Base-by-base conservation (phyloP, 2,888 invertebrate species). In the Polyploca ridens region DNA sequence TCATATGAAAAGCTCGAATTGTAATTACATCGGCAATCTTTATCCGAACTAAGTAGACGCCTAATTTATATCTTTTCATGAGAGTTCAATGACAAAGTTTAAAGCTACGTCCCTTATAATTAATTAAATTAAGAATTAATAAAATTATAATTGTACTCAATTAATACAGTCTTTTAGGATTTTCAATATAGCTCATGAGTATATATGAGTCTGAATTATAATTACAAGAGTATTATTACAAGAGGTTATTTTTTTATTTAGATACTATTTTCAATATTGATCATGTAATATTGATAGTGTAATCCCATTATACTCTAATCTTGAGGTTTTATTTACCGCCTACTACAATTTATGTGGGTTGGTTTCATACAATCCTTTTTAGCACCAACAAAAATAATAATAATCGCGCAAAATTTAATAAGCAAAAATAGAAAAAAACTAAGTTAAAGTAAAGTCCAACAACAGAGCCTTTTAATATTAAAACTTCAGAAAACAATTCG, bases 401-500 rank as follows among this genome's bases (percentile, higher is more conserved):
- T 70, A 74, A 72, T 67, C 72, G 67, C 70, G 65, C 64, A 69
- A 69, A 77, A 79, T 78, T 75, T 80, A 75, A 81, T 82, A 74
- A 79, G 75, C 70, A 81, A 79, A 75, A 77, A 67, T 67, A 78
- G 68, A 83, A 84, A 81, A 81, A 79, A 78, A 66, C n/a, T 67
- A 74, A 76, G 74, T 72, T 75, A 68, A 69, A 79, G 66, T 71
- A 72, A 85, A 83, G 79, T 84, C 78, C 83, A 83, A 81, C 82
- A 83, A 75, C 74, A 76, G 75, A 81, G 80, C 78, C 76, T 85
- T 83, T 87, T 85, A 88, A 89, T 89, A 88, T 86, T 86, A 87
- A 87, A 90, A 89, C 83, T 90, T 89, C 74, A 82, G 84, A 88
- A 88, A 90, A 90, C 90, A 90, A 89, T 90, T 90, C 86, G 86